Base-by-base conservation (phyloP, 2,797 vertebrate species). In the Selene dorsalis region DNA sequence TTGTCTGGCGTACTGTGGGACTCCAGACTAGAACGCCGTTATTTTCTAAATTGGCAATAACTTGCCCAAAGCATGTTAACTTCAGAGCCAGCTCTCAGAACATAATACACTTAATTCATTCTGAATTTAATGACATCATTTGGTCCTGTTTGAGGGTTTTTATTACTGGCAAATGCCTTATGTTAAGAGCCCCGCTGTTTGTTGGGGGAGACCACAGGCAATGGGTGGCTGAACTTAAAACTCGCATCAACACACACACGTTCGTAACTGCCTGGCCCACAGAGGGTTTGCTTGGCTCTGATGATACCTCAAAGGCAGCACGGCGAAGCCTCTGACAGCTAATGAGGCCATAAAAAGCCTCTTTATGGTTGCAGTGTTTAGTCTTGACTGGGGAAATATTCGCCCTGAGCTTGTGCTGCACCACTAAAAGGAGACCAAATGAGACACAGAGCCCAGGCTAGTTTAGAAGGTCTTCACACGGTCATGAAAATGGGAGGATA, bases 271-370 rank as follows among this genome's bases (percentile, higher is more conserved):
- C 84, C 66, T 72, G 79, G 82, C 80, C 84, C 71, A 28, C n/a
- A 69, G 91, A 89, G 84, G 64, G 82, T 75, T 85, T 14, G 60
- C 83, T 83, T 86, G 85, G 87, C 91, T 93, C 87, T 88, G 89
- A 92, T 88, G 91, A 91, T 88, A 84, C 87, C 91, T 94, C 92
- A 92, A 92, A 94, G 90, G 90, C 90, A 86, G 86, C 75, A 66
- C 62, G 81, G 84, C 77, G 67, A 84, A 86, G 84, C 73, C 87
- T 91, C 83, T 92, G 90, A 92, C 91, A 91, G 89, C 92, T 94
- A 94, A 94, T 91, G 91, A 94, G 93, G 90, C 87, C 84, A 89
- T 93, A 92, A 94, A 94, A 92, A 84, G 87, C 35, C 92, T 88
- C 88, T 93, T 93, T 91, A 93, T 89, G 85, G 89, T 90, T 75